Percentiles rank a stretch among this genome's conserved stretches.
phyloP scores from a whole-genome alignment of 2,888 invertebrate species.

The Cerastis rubricosa region DNA sequence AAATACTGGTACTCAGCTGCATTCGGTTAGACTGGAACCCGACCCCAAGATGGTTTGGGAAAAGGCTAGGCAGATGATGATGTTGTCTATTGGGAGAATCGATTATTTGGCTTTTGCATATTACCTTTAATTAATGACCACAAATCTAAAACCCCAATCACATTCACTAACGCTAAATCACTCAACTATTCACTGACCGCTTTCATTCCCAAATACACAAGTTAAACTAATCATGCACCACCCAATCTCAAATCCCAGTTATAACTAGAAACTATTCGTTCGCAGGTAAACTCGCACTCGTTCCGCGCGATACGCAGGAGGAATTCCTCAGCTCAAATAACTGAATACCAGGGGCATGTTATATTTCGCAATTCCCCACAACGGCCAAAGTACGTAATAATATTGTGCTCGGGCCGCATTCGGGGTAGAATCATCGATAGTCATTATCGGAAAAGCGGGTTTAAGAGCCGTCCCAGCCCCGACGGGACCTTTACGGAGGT shows the following conservation, averaged over 20 bases:
- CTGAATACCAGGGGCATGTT: slow-evolving; percentile 83
- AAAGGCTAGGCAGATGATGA: too few species aligned
- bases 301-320: slow-evolving; percentile 63
- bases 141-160: neutral
- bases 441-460: slow-evolving; percentile 90
- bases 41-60: too few species aligned
- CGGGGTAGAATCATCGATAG: slow-evolving; percentile 89
- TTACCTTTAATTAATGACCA: neutral
- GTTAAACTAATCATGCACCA: slow-evolving; percentile 11
- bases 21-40: too few species aligned
- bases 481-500: slow-evolving; percentile 88
- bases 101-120: neutral
- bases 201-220: slow-evolving; percentile 12
- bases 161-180: neutral
- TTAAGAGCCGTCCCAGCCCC: slow-evolving; percentile 88
- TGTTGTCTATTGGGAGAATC: neutral
- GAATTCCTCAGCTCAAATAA: slow-evolving; percentile 81
- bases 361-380: slow-evolving; percentile 87
- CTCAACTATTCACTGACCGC: slow-evolving; percentile 1
- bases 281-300: slow-evolving; percentile 45
- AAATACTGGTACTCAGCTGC: too few species aligned
- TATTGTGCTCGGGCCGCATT: slow-evolving; percentile 87
- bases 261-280: slow-evolving; percentile 27
- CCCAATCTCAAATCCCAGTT: slow-evolving; percentile 27
- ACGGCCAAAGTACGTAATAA: slow-evolving; percentile 88